Base-by-base conservation (phyloP, 2,888 invertebrate genomes). In the Erebia palarica region DNA sequence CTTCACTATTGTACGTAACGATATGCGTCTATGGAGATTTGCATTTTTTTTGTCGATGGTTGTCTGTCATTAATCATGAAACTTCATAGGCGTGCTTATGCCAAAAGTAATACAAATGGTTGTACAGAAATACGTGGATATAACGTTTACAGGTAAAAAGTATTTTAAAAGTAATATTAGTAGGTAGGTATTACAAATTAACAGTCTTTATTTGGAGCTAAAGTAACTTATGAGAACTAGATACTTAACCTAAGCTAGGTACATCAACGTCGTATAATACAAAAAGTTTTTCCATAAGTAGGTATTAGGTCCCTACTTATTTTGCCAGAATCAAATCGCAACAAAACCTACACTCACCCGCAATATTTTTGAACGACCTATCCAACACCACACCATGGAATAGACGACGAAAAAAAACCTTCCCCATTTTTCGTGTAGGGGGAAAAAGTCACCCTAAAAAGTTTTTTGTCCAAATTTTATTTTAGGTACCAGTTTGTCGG, bases 181-280 rank as follows among this genome's bases (percentile, higher is more conserved):
- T n/a, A n/a, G n/a, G n/a, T n/a, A n/a, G n/a, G n/a, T 44, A 21
- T 10, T 61, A 61, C 13, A 61, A 61, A 61, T 61, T 61, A 61
- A 44, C 61, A 61, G 61, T 61, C 61, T 61, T 61, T 61, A 18
- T 47, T 44, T 18, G 8, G 10, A 55, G 18, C 55, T 55, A 55
- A 55, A 55, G 3, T 44, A 61, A 61, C 61, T 44, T 18, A 44
- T 44, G 42, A 59, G n/a, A 36, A 59, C 27, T n/a, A 8, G 27
- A 27, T 27, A 27, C 4, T 36, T n/a, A 27, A 58, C 58, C 21
- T 14, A 27, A 58, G 14, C 21, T 3, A 55, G 10, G 3, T 10
- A 16, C 36, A 36, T 36, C 36, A 53, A 18, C 11, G 18, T 55
- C 1, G 9, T 55, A 16, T 9, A 8, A 14, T 14, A 7, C 10